A percentile compares a stretch with the other conserved stretches of the same genome.
phyloP scores from a whole-genome alignment of 1,140 invertebrate species.

The Globodera rostochiensis region DNA sequence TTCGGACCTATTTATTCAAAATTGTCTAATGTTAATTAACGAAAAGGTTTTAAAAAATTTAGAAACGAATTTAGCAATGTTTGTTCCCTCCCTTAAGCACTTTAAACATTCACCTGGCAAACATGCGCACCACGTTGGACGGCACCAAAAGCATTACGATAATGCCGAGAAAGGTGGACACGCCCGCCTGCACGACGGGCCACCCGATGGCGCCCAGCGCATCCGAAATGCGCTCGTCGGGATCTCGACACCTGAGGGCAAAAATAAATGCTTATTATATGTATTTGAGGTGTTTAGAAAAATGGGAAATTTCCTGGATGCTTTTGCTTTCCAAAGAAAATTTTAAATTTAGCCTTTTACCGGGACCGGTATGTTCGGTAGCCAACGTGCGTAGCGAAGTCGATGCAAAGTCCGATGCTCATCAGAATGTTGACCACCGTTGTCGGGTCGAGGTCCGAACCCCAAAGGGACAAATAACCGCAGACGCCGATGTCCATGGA shows the following conservation, averaged over 20 bases:
- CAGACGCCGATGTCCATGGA: conserved; percentile 66
- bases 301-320: too few relatives aligned
- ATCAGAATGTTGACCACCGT: conserved; percentile 66
- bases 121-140: conserved; percentile 63
- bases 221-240: conserved; percentile 59
- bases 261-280: too few relatives aligned
- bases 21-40: too few relatives aligned
- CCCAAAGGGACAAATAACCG: conserved; percentile 64
- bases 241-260: conserved; percentile 40
- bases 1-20: too few relatives aligned
- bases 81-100: too few relatives aligned
- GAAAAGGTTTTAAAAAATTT: too few relatives aligned
- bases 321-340: too few relatives aligned
- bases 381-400: conserved; percentile 65
- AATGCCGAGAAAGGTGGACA: conserved; percentile 60
- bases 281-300: too few relatives aligned
- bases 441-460: conserved; percentile 60
- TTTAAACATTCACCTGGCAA: conserved; percentile 38
- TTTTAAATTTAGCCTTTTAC: background rate
- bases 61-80: too few relatives aligned
- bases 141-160: conserved; percentile 61
- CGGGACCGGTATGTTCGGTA: conserved; percentile 40
- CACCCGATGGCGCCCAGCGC: conserved; percentile 64
- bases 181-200: conserved; percentile 63
- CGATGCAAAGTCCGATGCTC: conserved; percentile 65